A percentile compares a stretch with the other conserved stretches of the same genome.
phyloP scores from a whole-genome alignment of 2,888 invertebrate species.

The Glaucopsyche alexis region DNA sequence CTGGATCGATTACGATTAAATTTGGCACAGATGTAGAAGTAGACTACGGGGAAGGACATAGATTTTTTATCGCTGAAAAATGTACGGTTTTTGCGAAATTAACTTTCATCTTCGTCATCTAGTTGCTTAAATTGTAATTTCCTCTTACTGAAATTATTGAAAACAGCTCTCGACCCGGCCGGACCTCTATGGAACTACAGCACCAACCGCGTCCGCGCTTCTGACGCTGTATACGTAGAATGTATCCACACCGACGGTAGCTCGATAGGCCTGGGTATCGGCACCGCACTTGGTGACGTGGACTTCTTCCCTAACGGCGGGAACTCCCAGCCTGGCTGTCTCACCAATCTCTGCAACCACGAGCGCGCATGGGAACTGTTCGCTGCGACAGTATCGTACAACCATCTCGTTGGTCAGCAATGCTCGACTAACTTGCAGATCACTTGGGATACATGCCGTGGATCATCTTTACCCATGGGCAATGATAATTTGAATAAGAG shows the following conservation, averaged over 20 bases:
- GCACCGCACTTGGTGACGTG: conserved; percentile 68
- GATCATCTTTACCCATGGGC: conserved; percentile 51
- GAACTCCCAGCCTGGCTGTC: conserved; percentile 59
- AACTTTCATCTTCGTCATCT: too few relatives aligned
- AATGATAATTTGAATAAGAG: conserved; percentile 52
- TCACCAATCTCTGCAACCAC: conserved; percentile 56
- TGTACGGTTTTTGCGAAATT: too few relatives aligned
- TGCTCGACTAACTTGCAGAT: conserved; percentile 53
- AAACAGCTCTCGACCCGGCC: conserved; percentile 64
- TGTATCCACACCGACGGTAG: conserved; percentile 69
- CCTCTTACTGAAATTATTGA: background rate
- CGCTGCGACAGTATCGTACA: conserved; percentile 53
- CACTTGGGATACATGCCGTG: conserved; percentile 51
- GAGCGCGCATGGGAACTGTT: conserved; percentile 61
- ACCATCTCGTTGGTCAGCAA: conserved; percentile 53
- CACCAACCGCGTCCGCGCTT: conserved; percentile 46
- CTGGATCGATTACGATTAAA: too few relatives aligned
- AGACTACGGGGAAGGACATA: too few relatives aligned
- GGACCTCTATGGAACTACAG: conserved; percentile 58
- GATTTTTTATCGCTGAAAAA: background rate
- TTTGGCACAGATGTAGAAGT: too few relatives aligned
- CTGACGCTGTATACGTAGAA: conserved; percentile 63
- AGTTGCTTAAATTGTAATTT: too few relatives aligned
- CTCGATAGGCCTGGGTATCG: conserved; percentile 68
- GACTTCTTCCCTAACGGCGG: conserved; percentile 83